Evolutionary conservation across 2,797 vertebrate genomes (phyloP).

Genomic region (Thunnus albacares): DNA sequence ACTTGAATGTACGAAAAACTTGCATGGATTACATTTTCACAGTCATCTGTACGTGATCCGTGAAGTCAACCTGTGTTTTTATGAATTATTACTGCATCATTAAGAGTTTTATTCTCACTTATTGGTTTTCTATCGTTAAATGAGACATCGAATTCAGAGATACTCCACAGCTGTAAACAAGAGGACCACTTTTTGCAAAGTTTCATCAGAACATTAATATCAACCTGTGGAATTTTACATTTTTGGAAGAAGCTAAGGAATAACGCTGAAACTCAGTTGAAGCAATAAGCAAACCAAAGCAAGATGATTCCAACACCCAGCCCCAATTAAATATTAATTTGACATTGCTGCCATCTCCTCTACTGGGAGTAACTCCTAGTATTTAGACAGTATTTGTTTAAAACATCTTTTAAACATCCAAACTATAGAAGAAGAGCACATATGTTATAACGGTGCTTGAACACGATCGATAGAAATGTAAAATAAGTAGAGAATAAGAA

Average conservation of each 20-base stretch:
- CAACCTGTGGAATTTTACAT: not conserved
- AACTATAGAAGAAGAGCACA: not conserved
- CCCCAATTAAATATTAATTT: not conserved
- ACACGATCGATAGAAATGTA: not conserved
- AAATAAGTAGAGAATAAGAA: not conserved
- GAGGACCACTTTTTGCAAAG: not conserved
- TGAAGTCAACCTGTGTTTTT: slow-evolving; percentile 14
- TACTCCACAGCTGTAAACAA: slow-evolving; percentile 16
- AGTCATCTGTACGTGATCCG: not conserved
- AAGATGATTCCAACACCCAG: not conserved
- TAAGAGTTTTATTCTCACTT: slow-evolving; percentile 6
- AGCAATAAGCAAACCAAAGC: slow-evolving; percentile 5
- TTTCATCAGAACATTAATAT: not conserved
- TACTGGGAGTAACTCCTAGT: not conserved
- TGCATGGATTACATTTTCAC: not conserved
- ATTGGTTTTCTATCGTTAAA: not conserved
- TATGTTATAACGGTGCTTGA: not conserved
- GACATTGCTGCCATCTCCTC: not conserved
- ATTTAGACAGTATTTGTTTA: not conserved
- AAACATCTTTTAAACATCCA: not conserved
- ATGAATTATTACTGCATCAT: not conserved
- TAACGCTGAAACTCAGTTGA: not conserved
- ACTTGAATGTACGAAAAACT: slow-evolving; percentile 31
- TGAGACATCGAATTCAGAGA: slow-evolving; percentile 6
- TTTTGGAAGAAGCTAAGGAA: not conserved